A percentile compares a stretch with the other conserved stretches of the same genome.
phyloP scores from a whole-genome alignment of 2,113 vertebrate species.

The Coturnix japonica region DNA sequence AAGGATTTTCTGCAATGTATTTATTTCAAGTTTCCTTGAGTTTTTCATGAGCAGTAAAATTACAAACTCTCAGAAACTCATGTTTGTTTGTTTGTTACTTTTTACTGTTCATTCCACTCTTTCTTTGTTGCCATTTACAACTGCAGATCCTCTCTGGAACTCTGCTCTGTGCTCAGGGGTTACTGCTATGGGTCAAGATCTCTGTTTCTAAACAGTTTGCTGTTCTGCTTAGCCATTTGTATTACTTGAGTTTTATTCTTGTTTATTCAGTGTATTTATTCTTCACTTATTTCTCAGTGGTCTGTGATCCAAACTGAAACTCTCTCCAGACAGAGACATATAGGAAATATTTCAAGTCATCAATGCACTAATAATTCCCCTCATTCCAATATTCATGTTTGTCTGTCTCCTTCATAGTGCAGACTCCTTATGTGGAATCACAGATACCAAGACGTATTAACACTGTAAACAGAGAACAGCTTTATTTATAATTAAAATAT shows the following conservation, averaged over 20 bases:
- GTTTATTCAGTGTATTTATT: background rate
- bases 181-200: accelerated
- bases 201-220: background rate
- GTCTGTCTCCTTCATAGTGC: background rate
- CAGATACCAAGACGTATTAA: background rate
- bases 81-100: no score
- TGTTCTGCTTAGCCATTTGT: accelerated
- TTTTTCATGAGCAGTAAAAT: background rate
- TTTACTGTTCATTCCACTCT: background rate
- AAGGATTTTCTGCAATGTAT: accelerated
- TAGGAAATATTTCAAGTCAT: background rate
- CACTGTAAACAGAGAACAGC: background rate
- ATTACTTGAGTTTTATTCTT: background rate
- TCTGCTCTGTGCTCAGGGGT: background rate
- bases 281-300: background rate
- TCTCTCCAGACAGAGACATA: background rate
- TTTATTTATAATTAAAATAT: background rate
- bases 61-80: background rate
- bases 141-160: background rate
- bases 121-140: background rate
- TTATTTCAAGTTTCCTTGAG: background rate
- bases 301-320: background rate
- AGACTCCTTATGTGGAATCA: background rate
- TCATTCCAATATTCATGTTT: background rate
- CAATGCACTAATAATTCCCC: background rate